Base-by-base conservation (phyloP, 2,797 vertebrate species). In the Hafferia zeledoni region DNA sequence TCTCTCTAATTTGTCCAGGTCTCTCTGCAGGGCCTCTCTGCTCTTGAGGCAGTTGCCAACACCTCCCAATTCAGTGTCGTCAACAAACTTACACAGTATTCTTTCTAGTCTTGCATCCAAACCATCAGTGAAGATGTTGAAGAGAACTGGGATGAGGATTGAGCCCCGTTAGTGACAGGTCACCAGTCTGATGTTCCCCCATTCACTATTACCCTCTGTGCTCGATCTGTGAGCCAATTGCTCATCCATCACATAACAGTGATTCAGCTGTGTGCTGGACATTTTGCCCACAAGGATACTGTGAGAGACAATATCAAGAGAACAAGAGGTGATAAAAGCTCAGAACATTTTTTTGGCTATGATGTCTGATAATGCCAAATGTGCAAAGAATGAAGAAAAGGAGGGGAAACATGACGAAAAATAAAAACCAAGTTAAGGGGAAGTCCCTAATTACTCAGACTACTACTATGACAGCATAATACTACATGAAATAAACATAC, bases 401-500 rank as follows among this genome's bases (percentile, higher is more conserved):
- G 9, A 74, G 12, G 49, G 22, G 35, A 86, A 90, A 67, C 6
- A 61, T 2, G 46, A 65, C 61, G 35, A 91, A 41, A 91, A 93
- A 59, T 8, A 55, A 65, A 61, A 83, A 69, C n/a, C n/a, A 81
- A 20, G 41, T 63, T 64, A 17, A 8, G 20, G 9, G 19, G 10
- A 86, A 81, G 37, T 52, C 43, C 44, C 37, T 71, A 63, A 87
- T 67, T 93, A 82, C 24, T 16, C 10, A 37, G 44, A 77, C 4
- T 70, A 56, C 31, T 52, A 70, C 41, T 74, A 52, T 39, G 19
- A 86, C 31, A 68, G 24, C 16, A 37, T 47, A 81, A 75, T n/a
- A 60, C 44, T 56, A 41, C 28, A 93, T 78, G 56, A 86, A 70
- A 90, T 31, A 92, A 78, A 71, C 60, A 68, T 37, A 64, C 46